Conservation (phyloP, 1,140 invertebrate species). For the Euborellia annulipes region DNA sequence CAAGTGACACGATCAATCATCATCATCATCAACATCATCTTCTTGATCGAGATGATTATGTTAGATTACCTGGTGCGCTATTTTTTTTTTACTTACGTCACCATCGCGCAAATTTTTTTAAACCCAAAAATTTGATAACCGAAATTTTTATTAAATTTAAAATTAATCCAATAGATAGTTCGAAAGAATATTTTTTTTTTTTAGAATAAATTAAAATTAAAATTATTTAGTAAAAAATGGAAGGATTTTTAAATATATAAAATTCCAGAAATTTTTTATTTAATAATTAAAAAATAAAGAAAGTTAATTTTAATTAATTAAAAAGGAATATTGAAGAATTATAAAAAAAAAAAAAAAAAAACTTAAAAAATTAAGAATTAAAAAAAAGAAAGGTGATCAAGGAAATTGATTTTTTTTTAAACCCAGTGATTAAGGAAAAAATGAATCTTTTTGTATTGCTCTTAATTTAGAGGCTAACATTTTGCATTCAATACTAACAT, state of each 20-base stretch:
- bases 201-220: not conserved
- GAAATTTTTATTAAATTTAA: too few relatives aligned
- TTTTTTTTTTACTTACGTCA: slow-evolving; percentile 39
- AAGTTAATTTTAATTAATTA: too few relatives aligned
- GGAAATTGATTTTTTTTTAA: slow-evolving; percentile 3
- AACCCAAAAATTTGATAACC: too few relatives aligned
- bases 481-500: too few relatives aligned
- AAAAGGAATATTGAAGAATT: too few relatives aligned
- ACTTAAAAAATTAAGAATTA: slow-evolving; percentile 9
- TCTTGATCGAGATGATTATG: not conserved
- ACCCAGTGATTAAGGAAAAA: not conserved
- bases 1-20: slow-evolving; percentile 5
- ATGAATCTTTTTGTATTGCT: too few relatives aligned
- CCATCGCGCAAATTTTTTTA: slow-evolving; percentile 33
- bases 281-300: too few relatives aligned
- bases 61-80: slow-evolving; percentile 47
- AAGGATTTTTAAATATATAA: not conserved
- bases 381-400: not conserved
- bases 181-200: too few relatives aligned
- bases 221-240: slow-evolving; percentile 4
- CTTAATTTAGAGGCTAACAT: too few relatives aligned
- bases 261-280: too few relatives aligned
- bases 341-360: too few relatives aligned
- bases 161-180: too few relatives aligned
- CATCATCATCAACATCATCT: slow-evolving; percentile 1